phyloP scores from a whole-genome alignment of 1,140 invertebrate genomes.

The Andricus grossulariae region DNA sequence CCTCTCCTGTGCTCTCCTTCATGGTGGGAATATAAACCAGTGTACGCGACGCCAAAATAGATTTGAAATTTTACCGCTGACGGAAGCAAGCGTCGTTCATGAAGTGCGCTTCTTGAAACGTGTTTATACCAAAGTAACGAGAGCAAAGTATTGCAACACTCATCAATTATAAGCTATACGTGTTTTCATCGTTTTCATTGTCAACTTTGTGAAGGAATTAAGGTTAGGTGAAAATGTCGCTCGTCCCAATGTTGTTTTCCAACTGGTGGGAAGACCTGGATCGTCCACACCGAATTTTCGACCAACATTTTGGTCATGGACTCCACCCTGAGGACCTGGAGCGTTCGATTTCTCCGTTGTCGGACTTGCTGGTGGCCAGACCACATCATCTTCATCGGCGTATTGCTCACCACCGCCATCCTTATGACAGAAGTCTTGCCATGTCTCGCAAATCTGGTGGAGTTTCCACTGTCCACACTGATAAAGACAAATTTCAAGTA shows the following conservation, averaged over 20 bases:
- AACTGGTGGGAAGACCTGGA: slow-evolving; percentile 71
- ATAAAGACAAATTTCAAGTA: slow-evolving; percentile 78
- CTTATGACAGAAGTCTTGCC: slow-evolving; percentile 16
- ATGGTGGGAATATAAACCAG: no score
- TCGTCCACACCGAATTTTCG: slow-evolving; percentile 57
- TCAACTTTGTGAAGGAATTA: neutral
- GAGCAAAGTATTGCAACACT: neutral
- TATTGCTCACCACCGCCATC: neutral
- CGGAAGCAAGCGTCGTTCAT: no score
- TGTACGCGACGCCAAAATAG: no score
- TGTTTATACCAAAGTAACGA: no score
- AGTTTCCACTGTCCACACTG: slow-evolving; percentile 68
- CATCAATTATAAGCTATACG: neutral
- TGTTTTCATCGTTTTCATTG: neutral
- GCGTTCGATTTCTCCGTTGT: neutral
- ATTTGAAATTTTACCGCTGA: no score
- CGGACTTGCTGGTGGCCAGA: neutral
- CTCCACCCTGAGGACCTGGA: slow-evolving; percentile 44
- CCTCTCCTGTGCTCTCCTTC: no score
- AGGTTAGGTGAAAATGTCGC: slow-evolving; percentile 63
- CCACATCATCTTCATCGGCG: slow-evolving; percentile 14
- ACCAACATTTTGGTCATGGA: slow-evolving; percentile 63
- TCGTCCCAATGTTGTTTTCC: slow-evolving; percentile 71
- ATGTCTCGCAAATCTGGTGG: slow-evolving; percentile 45
- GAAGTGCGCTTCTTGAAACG: no score